Percentiles rank a stretch among this genome's conserved stretches.
These are phyloP conservation scores for Podarcis lilfordi DNA, from an alignment of 2,797 vertebrate genomes.

Conservation along the genomic window DNA sequence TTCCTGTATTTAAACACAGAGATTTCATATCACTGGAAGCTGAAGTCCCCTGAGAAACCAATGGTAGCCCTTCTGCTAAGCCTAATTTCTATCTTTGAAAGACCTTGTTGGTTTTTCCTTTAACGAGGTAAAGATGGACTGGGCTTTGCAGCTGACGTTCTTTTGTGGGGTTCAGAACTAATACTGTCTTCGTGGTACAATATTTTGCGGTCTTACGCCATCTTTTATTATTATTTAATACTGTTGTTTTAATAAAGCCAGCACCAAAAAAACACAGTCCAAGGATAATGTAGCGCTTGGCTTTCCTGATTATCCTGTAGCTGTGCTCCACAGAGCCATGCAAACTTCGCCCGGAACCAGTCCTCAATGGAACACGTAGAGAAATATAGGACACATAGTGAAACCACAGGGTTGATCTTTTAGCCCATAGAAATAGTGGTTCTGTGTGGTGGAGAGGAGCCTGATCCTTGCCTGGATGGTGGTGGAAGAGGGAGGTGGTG, in stretches of 20 bases:
- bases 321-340: not conserved
- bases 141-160: not conserved
- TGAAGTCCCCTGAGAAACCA: conserved; percentile 23
- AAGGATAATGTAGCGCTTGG: not conserved
- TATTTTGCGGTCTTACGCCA: conserved; percentile 16
- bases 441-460: too few species aligned
- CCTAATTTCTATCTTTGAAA: conserved; percentile 19
- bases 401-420: not conserved
- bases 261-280: conserved; percentile 5
- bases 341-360: not conserved
- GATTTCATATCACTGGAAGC: conserved; percentile 22
- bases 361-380: not conserved
- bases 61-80: conserved; percentile 21
- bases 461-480: too few species aligned
- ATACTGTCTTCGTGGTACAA: not conserved
- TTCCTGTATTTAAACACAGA: conserved; percentile 29
- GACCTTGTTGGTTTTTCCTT: conserved; percentile 8
- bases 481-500: too few species aligned
- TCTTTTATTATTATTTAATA: conserved; percentile 39
- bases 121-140: not conserved
- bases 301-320: conserved; percentile 9
- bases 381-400: not conserved
- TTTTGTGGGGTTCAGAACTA: conserved; percentile 23
- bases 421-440: not conserved
- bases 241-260: not conserved